A percentile compares a stretch with the other conserved stretches of the same genome.
These are phyloP conservation scores for Poeciliopsis turneri DNA, from an alignment of 2,797 vertebrate species.

Conservation along the genomic window DNA sequence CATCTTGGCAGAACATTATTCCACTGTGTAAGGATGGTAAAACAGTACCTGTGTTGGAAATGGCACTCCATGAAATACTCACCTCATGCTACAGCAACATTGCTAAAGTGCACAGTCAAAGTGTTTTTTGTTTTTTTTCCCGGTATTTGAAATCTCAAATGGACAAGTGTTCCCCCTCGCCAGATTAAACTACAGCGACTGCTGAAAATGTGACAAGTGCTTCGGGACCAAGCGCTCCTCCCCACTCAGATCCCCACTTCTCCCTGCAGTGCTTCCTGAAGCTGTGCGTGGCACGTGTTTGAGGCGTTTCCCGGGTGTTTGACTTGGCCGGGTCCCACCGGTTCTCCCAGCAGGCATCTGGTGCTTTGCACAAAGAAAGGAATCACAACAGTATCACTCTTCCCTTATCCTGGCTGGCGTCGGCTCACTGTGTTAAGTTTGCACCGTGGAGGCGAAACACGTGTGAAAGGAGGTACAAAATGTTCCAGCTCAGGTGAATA, in stretches of 20 bases:
- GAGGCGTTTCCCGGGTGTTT: constrained; percentile 54
- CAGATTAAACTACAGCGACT: neutral
- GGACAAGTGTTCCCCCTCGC: too few relatives aligned
- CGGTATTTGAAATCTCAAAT: neutral
- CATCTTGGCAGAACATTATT: too few relatives aligned
- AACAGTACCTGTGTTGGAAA: neutral
- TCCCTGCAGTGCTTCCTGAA: constrained; percentile 37
- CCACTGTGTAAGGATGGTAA: neutral
- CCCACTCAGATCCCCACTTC: neutral
- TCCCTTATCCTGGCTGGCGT: neutral
- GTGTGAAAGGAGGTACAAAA: neutral
- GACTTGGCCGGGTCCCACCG: constrained; percentile 34
- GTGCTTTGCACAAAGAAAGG: constrained; percentile 29
- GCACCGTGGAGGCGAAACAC: neutral
- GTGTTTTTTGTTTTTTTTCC: accelerated
- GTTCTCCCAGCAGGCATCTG: constrained; percentile 42
- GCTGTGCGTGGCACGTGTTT: constrained; percentile 47
- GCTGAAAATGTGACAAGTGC: neutral
- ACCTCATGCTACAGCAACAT: neutral
- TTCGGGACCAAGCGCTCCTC: neutral
- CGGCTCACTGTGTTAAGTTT: neutral
- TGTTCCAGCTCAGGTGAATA: neutral
- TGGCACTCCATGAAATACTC: neutral
- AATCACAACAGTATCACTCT: constrained; percentile 17
- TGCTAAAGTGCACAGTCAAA: too few relatives aligned